Conservation (phyloP, 2,113 vertebrate species). For the Plecotus auritus region DNA sequence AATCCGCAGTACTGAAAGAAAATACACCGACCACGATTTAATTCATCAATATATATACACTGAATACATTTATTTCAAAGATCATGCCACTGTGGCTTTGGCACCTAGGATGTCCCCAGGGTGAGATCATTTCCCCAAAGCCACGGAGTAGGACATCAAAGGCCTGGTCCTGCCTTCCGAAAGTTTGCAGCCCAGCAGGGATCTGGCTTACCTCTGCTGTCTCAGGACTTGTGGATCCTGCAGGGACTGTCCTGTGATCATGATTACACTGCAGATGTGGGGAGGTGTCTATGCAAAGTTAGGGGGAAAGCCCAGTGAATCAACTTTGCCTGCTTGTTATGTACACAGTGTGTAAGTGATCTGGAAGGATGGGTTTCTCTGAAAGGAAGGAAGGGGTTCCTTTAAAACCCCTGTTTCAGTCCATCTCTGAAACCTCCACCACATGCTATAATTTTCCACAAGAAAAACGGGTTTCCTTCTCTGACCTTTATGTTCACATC, state of each 20-base stretch:
- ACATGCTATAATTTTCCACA: not conserved
- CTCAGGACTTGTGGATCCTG: not conserved
- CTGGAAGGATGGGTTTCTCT: not conserved
- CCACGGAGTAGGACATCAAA: not conserved
- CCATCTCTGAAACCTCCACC: not conserved
- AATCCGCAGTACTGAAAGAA: not conserved
- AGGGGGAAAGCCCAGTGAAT: not conserved
- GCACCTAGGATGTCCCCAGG: not conserved
- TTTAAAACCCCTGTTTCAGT: not conserved
- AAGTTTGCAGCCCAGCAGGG: not conserved
- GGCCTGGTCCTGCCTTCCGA: not conserved
- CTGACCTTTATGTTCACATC: not conserved
- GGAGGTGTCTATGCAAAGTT: not conserved
- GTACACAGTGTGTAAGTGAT: not conserved
- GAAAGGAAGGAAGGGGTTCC: not conserved
- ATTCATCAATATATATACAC: not conserved
- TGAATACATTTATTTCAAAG: not conserved
- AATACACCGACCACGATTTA: not conserved
- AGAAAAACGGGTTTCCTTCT: not conserved
- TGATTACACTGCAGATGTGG: not conserved
- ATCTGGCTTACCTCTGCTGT: not conserved
- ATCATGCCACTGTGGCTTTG: not conserved
- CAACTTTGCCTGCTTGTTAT: not conserved
- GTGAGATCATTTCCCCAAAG: not conserved
- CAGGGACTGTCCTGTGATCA: not conserved